Conservation (phyloP, 2,113 vertebrate genomes). For the Phyllostomus discolor region DNA sequence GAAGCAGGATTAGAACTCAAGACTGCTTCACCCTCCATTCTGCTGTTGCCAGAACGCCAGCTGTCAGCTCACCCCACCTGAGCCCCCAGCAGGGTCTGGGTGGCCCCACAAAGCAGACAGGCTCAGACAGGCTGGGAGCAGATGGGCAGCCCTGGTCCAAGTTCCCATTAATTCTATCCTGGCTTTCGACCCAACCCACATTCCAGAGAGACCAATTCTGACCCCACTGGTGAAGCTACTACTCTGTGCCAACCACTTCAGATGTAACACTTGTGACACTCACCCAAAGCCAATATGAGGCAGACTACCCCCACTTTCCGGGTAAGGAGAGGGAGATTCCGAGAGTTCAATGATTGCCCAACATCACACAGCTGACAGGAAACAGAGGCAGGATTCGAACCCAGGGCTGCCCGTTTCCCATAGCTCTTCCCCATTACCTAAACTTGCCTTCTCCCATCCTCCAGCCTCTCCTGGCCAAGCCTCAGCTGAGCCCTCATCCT, state of each 20-base stretch:
- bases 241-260: too few species aligned
- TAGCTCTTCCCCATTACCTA: neutral
- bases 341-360: neutral
- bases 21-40: neutral
- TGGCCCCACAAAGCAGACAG: neutral
- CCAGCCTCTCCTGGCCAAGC: neutral
- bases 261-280: neutral
- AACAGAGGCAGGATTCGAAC: neutral
- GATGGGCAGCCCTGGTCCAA: neutral
- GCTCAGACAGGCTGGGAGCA: rapidly evolving
- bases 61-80: neutral
- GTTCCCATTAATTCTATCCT: neutral
- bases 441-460: neutral
- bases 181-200: neutral
- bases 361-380: neutral
- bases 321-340: neutral
- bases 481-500: neutral
- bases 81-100: neutral
- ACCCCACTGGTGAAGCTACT: neutral
- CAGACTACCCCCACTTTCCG: neutral
- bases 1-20: neutral
- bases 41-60: neutral
- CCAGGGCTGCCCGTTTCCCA: neutral
- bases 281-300: neutral
- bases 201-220: neutral